Evolutionary conservation across 92 coral and sea anemone genomes (phyloP).

Genomic region (Paragorgia papillata): DNA sequence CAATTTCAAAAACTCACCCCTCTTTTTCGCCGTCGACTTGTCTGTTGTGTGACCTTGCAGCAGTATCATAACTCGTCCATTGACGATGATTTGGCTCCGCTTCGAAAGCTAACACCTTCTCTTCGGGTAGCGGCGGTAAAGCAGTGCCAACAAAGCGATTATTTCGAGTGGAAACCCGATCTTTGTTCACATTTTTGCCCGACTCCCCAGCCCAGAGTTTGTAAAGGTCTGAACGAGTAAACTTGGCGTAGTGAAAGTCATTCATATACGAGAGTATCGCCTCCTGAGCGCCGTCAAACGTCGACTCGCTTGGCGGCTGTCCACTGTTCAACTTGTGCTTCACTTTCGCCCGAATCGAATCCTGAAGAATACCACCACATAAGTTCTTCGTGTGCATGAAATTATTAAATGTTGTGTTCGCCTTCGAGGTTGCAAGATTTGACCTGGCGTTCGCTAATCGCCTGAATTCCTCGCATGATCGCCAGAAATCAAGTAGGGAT

Average conservation of each 20-base stretch:
- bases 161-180: conserved; percentile 56
- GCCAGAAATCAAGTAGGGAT: conserved; percentile 88
- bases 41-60: not conserved
- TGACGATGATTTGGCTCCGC: conserved; percentile 65
- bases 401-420: conserved; percentile 84
- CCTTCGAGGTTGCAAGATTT: conserved; percentile 67
- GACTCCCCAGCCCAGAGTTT: conserved; percentile 70
- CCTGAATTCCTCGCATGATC: conserved; percentile 79
- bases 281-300: conserved; percentile 80
- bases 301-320: conserved; percentile 18
- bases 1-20: not conserved
- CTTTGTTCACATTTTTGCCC: conserved; percentile 59
- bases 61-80: conserved; percentile 53
- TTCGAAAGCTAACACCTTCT: conserved; percentile 78
- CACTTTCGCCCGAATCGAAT: conserved; percentile 67
- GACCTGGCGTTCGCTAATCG: conserved; percentile 85
- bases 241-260: conserved; percentile 73
- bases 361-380: conserved; percentile 69
- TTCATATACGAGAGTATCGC: conserved; percentile 74
- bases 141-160: conserved; percentile 65
- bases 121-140: conserved; percentile 93
- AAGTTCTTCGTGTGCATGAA: conserved; percentile 65
- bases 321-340: conserved; percentile 71
- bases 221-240: conserved; percentile 69
- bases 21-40: not conserved